Base-by-base conservation (phyloP, 92 coral and sea anemone genomes). In the Desmophyllum pertusum region DNA sequence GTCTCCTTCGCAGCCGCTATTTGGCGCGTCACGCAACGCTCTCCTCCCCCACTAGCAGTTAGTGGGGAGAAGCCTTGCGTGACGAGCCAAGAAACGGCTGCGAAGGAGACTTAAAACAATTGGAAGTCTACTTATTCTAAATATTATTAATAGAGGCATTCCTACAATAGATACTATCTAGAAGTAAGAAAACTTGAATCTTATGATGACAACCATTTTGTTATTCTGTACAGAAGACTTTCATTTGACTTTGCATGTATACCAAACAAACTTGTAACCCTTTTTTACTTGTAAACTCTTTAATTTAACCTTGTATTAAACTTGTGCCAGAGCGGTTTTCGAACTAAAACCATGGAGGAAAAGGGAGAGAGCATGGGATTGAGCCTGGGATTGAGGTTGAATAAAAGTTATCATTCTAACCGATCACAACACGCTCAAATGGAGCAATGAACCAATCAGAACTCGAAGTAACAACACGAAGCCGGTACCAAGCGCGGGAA, bases 91-190 rank as follows among this genome's bases (percentile, higher is more conserved):
- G n/a, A n/a, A n/a, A n/a, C n/a, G n/a, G n/a, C n/a, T n/a, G n/a
- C n/a, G n/a, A n/a, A n/a, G n/a, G n/a, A n/a, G n/a, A n/a, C n/a
- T 23, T 19, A 64, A 64, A 68, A 79, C 83, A 35, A 21, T 80
- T 80, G 14, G 14, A 67, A 66, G 76, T 19, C 76, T 64, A 80
- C 75, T 35, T 35, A 80, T 66, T 64, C 73, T 65, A 77, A 77
- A 78, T 62, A 64, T 59, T 62, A 63, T 77, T 77, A 65, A 77
- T 29, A 40, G 42, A 9, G 72, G 18, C 37, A 7, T 62, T 42
- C 52, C 71, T 64, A n/a, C n/a, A n/a, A n/a, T n/a, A 65, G 25
- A 61, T 48, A 14, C 63, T 45, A 39, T 37, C 73, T 79, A 65
- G 45, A 42, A 19, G 43, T 65, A 45, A 79, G 61, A 64, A 30